Evolutionary conservation across 2,888 invertebrate species (phyloP), one percentile per base, ranked within the genome.

Genomic region (Hecatera dysodea): DNA sequence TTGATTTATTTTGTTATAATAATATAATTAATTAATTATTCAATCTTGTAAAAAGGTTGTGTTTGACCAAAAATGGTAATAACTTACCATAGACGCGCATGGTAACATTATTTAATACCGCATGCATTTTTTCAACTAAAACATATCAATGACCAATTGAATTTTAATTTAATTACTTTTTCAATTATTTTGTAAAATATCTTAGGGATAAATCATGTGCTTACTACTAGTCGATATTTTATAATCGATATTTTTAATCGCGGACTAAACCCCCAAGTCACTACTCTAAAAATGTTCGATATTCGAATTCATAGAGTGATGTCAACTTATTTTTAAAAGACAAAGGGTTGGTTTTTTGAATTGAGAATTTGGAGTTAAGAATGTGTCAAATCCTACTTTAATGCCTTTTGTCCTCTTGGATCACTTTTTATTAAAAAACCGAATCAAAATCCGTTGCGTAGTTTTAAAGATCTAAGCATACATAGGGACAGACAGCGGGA

Each of bases 21-120:
- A 56, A 75, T 63, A 33, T 62, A 29, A 46, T 65, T 44, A 12
- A 36, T 50, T 53, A 62, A 66, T 60, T 56, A 39, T 48, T 33
- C 19, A 71, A 82, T 75, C 76, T 72, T 75, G 48, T 24, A 68
- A 65, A 70, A 71, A 73, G 75, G 75, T 78, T 83, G 68, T 72
- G 57, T 81, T 77, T 66, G 66, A 86, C 85, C 78, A 82, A 85
- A 83, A 78, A 82, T 87, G 84, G 87, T 87, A 85, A 63, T 65
- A 67, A 62, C 29, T 72, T 88, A 88, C 87, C 87, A 84, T 85
- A 72, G 56, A 67, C 70, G 60, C 75, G 87, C 85, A 85, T 86
- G 83, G 79, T 78, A 67, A 65, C 50, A 39, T 60, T 61, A 76
- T 84, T 83, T 70, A 75, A 82, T 65, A 67, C 48, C 81, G 89